phyloP scores from a whole-genome alignment of 2,888 invertebrate species.

The Ephialtes manifestator region DNA sequence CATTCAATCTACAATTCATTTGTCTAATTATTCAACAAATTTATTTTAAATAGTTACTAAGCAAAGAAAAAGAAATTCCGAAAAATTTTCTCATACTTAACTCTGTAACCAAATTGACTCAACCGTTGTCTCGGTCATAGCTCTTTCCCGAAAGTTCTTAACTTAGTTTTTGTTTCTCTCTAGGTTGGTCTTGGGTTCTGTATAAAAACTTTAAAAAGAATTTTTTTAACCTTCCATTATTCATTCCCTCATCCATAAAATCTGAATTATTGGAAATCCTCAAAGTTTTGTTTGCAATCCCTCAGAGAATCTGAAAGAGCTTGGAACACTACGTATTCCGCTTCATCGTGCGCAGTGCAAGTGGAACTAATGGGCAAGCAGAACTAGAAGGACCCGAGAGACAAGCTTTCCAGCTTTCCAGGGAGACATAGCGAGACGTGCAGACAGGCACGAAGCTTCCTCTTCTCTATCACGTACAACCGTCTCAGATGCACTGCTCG shows the following conservation, averaged over 20 bases:
- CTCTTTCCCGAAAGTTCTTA: too few species aligned
- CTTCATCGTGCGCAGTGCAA: slow-evolving; percentile 23
- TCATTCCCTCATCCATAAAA: not conserved
- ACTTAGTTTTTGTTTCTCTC: too few species aligned
- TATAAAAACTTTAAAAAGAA: not conserved
- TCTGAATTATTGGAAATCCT: slow-evolving; percentile 10
- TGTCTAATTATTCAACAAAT: too few species aligned
- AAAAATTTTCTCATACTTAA: too few species aligned
- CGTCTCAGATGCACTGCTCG: not conserved
- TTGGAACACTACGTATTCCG: slow-evolving; percentile 13
- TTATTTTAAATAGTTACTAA: too few species aligned
- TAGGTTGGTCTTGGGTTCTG: too few species aligned
- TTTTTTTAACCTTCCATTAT: not conserved
- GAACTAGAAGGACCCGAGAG: slow-evolving; percentile 37
- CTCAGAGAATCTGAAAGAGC: slow-evolving; percentile 20
- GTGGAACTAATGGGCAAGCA: slow-evolving; percentile 55
- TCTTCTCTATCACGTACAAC: slow-evolving; percentile 27
- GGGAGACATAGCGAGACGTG: slow-evolving; percentile 5
- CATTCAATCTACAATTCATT: too few species aligned
- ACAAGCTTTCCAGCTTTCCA: slow-evolving; percentile 25
- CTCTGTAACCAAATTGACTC: too few species aligned
- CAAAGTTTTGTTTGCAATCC: slow-evolving; percentile 13
- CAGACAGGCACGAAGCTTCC: slow-evolving; percentile 31
- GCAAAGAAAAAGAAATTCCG: too few species aligned
- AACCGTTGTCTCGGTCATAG: too few species aligned